Base-by-base conservation (phyloP, 1,140 invertebrate species). In the Chironomus striatipennis region DNA sequence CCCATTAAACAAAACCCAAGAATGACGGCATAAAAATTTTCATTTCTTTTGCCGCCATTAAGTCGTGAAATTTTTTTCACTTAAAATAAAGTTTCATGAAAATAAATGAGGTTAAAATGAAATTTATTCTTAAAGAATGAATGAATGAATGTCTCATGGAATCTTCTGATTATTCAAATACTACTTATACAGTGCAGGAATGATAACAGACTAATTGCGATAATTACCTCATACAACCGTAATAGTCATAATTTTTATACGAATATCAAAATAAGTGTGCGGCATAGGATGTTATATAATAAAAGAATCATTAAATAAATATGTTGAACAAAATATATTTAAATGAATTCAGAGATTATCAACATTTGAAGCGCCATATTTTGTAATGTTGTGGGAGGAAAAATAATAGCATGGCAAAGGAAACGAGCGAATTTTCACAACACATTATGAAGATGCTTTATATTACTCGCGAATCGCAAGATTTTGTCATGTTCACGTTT, bases 301-400 rank as follows among this genome's bases (percentile, higher is more conserved):
- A 70, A 70, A 70, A 70, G 65, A 70, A 70, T 70, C 65, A 70
- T 70, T 70, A 70, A 18, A 70, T 70, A 70, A 70, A 70, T 70
- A 70, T 70, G 65, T 70, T 70, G 65, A 20, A 70, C 17, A 18
- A 70, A 70, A 70, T 70, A 70, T 70, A 70, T 70, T 70, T 70
- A 70, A 70, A 70, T 70, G 18, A 70, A 70, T 70, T 17, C 65
- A 70, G 65, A 70, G 65, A 70, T 70, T 70, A 70, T 70, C 65
- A 70, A 70, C 65, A 70, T 57, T 57, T 70, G 65, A 70, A 70
- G 65, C 65, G 65, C 65, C 65, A 70, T 70, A 70, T 70, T 70
- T 70, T 21, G 15, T 70, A 9, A 57, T 57, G n/a, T 57, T n/a
- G 47, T n/a, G 24, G 24, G 24, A 34, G 24, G 24, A 34, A 34